A percentile compares a stretch with the other conserved stretches of the same genome.
Evolutionary conservation across 2,113 vertebrate species (phyloP).

Genomic region (Oreochromis niloticus): DNA sequence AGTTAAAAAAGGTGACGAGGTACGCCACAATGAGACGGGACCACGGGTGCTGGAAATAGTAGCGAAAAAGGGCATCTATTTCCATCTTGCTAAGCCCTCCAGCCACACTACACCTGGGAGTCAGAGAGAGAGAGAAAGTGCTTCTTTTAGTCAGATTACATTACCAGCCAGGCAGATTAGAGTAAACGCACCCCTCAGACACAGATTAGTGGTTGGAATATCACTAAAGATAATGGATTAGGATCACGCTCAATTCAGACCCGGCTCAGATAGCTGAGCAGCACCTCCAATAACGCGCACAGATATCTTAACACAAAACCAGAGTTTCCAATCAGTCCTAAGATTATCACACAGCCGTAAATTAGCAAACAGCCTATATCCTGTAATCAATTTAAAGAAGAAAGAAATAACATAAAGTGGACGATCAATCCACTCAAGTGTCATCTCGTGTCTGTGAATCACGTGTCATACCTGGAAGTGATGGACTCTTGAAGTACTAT

Average conservation of each 20-base stretch:
- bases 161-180: conserved; percentile 34
- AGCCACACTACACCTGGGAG: conserved; percentile 68
- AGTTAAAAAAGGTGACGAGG: conserved; percentile 97
- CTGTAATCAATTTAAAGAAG: not conserved
- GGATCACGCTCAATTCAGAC: conserved; percentile 37
- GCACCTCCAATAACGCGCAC: not conserved
- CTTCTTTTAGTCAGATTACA: conserved; percentile 31
- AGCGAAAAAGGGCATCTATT: conserved; percentile 84
- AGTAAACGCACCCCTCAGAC: conserved; percentile 18
- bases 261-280: not conserved
- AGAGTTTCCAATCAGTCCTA: not conserved
- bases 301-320: not conserved
- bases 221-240: conserved; percentile 21
- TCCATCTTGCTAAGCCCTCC: conserved; percentile 80
- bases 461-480: conserved; percentile 28
- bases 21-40: conserved; percentile 93
- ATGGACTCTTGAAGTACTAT: not conserved
- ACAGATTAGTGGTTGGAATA: conserved; percentile 36
- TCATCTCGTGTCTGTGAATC: not conserved
- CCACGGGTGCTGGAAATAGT: conserved; percentile 99
- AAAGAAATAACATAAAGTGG: not conserved
- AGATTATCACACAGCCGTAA: not conserved
- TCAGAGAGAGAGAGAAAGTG: not conserved
- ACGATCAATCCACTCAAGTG: not conserved
- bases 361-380: not conserved